Percentiles rank a stretch among this genome's conserved stretches.
Evolutionary conservation across 1,140 invertebrate genomes (phyloP).

Genomic region (Ceratina australensis): DNA sequence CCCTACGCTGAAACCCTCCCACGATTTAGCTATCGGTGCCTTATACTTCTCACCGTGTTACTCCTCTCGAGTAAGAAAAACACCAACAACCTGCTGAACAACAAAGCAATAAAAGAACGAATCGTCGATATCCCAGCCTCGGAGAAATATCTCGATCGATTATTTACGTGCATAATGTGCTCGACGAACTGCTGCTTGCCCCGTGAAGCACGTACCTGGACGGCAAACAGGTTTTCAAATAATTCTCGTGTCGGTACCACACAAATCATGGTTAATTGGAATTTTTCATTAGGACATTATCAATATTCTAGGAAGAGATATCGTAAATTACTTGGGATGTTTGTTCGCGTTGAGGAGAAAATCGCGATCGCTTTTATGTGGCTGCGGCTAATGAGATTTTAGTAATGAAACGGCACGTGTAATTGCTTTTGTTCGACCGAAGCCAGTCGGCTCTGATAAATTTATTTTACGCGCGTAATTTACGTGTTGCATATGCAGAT

Average conservation of each 20-base stretch:
- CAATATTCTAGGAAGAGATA: no score
- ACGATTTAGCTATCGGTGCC: conserved; percentile 42
- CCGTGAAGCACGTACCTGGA: no score
- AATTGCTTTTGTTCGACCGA: conserved; percentile 54
- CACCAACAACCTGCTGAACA: conserved; percentile 12
- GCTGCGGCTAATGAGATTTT: conserved; percentile 48
- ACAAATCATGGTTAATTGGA: no score
- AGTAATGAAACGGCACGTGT: conserved; percentile 61
- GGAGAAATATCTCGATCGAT: no score
- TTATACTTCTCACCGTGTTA: conserved; percentile 32
- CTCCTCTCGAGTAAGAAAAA: conserved; percentile 40
- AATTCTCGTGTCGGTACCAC: no score
- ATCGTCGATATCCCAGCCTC: neutral
- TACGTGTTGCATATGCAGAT: neutral
- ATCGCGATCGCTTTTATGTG: conserved; percentile 53
- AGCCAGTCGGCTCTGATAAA: no score
- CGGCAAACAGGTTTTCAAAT: no score
- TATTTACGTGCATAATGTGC: no score
- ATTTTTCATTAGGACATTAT: no score
- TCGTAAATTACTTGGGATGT: conserved; percentile 37
- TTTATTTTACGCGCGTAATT: no score
- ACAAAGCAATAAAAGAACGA: conserved; percentile 30
- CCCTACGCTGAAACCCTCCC: conserved; percentile 64
- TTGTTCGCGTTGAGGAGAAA: conserved; percentile 43
- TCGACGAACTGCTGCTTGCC: no score